A percentile compares a stretch with the other conserved stretches of the same genome.
Conservation (phyloP, 2,797 vertebrate species). For the Pristis pectinata region DNA sequence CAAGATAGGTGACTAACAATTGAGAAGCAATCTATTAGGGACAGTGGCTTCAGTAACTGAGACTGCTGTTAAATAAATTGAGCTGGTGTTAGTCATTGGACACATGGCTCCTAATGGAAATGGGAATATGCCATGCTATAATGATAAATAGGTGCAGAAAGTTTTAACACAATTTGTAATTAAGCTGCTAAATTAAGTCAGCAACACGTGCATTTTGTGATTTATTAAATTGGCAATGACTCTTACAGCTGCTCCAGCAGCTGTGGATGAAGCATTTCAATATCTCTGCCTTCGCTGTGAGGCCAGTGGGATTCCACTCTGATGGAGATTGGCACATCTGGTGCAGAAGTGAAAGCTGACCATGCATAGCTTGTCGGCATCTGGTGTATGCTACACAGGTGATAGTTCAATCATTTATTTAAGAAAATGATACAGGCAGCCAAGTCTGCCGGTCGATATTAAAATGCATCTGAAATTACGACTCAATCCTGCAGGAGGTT, state of each 20-base stretch:
- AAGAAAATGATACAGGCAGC: background rate
- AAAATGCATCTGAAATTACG: background rate
- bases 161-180: constrained; percentile 26
- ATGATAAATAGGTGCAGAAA: constrained; percentile 12
- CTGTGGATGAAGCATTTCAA: constrained; percentile 17
- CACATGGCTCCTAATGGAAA: background rate
- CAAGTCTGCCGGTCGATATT: background rate
- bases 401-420: background rate
- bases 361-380: constrained; percentile 8
- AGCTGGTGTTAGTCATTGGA: background rate
- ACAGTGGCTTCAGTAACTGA: background rate
- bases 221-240: constrained; percentile 21
- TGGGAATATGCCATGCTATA: background rate
- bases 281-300: background rate
- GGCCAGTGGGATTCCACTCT: constrained; percentile 1
- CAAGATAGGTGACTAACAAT: background rate
- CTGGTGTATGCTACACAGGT: constrained; percentile 6
- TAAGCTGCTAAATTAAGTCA: constrained; percentile 21
- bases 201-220: constrained; percentile 11
- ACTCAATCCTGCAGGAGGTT: background rate
- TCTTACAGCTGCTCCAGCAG: constrained; percentile 5
- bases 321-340: background rate
- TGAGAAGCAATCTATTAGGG: background rate
- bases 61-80: background rate
- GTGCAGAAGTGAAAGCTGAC: background rate